Evolutionary conservation across 2,113 vertebrate genomes (phyloP), one percentile per base, ranked within the genome.

Genomic region (Erpornis zantholeuca): DNA sequence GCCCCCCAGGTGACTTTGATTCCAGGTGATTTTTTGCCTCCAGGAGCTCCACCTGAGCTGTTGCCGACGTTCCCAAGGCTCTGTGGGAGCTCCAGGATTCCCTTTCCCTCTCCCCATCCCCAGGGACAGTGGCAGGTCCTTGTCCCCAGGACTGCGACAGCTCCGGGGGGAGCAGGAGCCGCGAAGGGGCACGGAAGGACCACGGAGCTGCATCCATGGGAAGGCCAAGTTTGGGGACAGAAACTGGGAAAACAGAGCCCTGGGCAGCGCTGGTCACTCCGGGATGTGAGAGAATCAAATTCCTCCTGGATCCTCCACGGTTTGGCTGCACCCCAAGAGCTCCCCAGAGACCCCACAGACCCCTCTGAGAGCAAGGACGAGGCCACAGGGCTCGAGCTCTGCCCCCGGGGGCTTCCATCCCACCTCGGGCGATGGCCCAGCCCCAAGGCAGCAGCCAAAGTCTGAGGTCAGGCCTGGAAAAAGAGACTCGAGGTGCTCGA

Each of bases 321-420:
- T 27, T 8, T 2, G 3, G 21, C 63, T 25, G 56, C 3, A 35
- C 64, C 76, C 31, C 54, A 1, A 25, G 52, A n/a, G 31, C 54
- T 57, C n/a, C 5, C 3, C 56, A 7, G 57, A 36, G 57, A 25
- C 7, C 10, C 61, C 29, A 0, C 2, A 5, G 33, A 23, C 3
- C 40, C 16, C 1, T 4, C 11, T 29, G 52, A 2, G 52, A 38
- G 71, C 4, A 0, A 59, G 72, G 54, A 52, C 1, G 1, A 0
- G 47, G 66, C 61, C 45, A 20, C 2, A 0, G 73, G 27, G 52
- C 52, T 76, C 1, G 0, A 28, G 28, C 1, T 52, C 31, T 44
- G 20, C n/a, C 54, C 23, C 2, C 1, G 10, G 17, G 35, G 59
- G 77, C 52, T 25, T 17, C 45, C n/a, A 21, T 7, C 4, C 0